A percentile compares a stretch with the other conserved stretches of the same genome.
Evolutionary conservation across 2,113 vertebrate species (phyloP).

Genomic region (Sarotherodon lohbergeri): DNA sequence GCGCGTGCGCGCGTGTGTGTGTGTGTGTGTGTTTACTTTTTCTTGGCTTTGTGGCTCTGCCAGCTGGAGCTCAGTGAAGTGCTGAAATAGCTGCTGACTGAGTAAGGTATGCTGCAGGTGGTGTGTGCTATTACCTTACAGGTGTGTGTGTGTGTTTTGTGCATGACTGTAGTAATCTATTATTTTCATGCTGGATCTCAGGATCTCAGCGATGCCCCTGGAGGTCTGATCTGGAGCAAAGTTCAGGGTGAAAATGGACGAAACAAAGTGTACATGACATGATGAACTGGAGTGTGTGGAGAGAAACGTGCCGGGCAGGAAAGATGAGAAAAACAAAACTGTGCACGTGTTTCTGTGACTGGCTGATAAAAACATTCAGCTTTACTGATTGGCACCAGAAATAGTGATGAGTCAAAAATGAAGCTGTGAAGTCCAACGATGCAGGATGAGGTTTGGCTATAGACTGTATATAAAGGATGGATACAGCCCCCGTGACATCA

Average conservation of each 20-base stretch:
- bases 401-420: background rate
- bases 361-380: background rate
- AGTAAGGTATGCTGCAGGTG: conserved; percentile 5
- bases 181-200: background rate
- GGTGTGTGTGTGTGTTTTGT: background rate
- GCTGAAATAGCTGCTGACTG: conserved; percentile 3
- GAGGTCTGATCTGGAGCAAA: background rate
- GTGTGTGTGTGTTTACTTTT: background rate
- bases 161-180: background rate
- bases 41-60: background rate
- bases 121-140: background rate
- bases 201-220: background rate
- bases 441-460: too few relatives aligned
- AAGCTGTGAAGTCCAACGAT: background rate
- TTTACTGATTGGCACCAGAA: background rate
- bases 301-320: background rate
- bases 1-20: background rate
- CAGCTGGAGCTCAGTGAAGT: conserved; percentile 3
- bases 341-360: background rate
- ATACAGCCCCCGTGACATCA: background rate
- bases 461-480: background rate
- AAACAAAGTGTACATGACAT: background rate
- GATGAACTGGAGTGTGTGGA: background rate
- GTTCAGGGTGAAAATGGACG: background rate
- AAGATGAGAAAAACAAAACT: background rate